phyloP scores from a whole-genome alignment of 2,888 invertebrate species.

The Eristalis pertinax region DNA sequence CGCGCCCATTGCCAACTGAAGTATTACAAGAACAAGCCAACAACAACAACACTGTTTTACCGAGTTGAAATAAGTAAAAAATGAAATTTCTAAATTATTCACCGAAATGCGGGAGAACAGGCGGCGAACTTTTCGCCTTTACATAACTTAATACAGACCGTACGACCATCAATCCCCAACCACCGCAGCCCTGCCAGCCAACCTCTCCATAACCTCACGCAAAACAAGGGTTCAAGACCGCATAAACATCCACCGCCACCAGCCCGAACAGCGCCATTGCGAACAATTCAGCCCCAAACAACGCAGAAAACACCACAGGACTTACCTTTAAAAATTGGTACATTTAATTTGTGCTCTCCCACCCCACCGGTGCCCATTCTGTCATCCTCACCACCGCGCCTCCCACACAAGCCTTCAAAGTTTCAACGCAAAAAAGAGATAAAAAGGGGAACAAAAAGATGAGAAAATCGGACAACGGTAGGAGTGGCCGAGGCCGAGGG shows the following conservation, averaged over 20 bases:
- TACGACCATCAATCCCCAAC: slow-evolving; percentile 35
- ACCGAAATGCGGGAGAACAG: slow-evolving; percentile 62
- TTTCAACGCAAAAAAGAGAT: slow-evolving; percentile 27
- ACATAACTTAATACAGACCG: slow-evolving; percentile 65
- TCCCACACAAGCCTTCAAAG: slow-evolving; percentile 34
- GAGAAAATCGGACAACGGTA: not conserved
- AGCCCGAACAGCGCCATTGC: slow-evolving; percentile 22
- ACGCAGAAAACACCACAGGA: slow-evolving; percentile 63
- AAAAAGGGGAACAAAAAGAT: slow-evolving; percentile 10
- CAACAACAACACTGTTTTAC: not conserved
- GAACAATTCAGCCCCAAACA: slow-evolving; percentile 69
- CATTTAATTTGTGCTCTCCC: slow-evolving; percentile 64
- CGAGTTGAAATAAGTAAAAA: slow-evolving; percentile 30
- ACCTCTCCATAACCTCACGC: slow-evolving; percentile 22
- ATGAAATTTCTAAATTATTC: slow-evolving; percentile 69
- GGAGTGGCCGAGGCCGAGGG: not conserved
- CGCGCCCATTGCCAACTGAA: slow-evolving; percentile 13
- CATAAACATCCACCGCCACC: slow-evolving; percentile 58
- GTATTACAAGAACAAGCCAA: slow-evolving; percentile 46
- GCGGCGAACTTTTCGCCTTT: slow-evolving; percentile 70
- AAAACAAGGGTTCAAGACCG: slow-evolving; percentile 69
- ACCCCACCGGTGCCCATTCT: slow-evolving; percentile 1
- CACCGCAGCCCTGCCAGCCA: not conserved
- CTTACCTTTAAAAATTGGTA: slow-evolving; percentile 66
- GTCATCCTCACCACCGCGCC: slow-evolving; percentile 11